phyloP scores from a whole-genome alignment of 2,113 vertebrate genomes.

The Sander lucioperca region DNA sequence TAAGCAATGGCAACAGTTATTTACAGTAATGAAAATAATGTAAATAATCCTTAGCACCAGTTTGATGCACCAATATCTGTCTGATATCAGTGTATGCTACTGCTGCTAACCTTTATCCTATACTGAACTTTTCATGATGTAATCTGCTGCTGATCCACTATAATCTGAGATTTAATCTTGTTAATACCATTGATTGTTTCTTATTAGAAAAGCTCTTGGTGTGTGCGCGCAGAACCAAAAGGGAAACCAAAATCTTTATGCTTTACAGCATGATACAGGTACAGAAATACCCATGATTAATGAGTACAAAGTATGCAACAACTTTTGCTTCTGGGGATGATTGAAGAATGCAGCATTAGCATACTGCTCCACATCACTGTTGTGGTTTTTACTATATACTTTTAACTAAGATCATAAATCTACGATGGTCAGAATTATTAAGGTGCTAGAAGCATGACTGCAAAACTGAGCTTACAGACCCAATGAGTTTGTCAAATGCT shows the following conservation, averaged over 20 bases:
- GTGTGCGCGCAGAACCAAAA: not conserved
- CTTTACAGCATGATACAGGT: conserved; percentile 26
- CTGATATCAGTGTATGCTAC: conserved; percentile 9
- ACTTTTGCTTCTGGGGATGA: not conserved
- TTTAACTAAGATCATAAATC: not conserved
- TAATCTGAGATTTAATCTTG: conserved; percentile 67
- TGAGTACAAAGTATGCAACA: not conserved
- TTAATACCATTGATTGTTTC: conserved; percentile 61
- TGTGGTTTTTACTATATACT: not conserved
- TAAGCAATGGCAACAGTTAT: conserved; percentile 29
- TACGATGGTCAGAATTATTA: not conserved
- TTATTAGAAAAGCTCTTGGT: conserved; percentile 50
- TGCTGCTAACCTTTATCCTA: conserved; percentile 60
- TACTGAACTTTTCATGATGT: conserved; percentile 44
- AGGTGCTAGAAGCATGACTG: not conserved
- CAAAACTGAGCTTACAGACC: not conserved
- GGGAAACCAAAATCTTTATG: conserved; percentile 4
- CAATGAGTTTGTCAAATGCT: conserved; percentile 10
- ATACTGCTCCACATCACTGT: not conserved
- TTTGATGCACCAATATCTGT: conserved; percentile 18
- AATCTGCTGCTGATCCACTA: conserved; percentile 69
- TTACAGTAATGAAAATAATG: not conserved
- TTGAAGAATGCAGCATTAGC: not conserved
- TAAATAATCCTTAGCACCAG: conserved; percentile 1
- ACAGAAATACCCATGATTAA: conserved; percentile 4